Evolutionary conservation across 2,888 invertebrate genomes (phyloP).

Genomic region (Trilocha varians): DNA sequence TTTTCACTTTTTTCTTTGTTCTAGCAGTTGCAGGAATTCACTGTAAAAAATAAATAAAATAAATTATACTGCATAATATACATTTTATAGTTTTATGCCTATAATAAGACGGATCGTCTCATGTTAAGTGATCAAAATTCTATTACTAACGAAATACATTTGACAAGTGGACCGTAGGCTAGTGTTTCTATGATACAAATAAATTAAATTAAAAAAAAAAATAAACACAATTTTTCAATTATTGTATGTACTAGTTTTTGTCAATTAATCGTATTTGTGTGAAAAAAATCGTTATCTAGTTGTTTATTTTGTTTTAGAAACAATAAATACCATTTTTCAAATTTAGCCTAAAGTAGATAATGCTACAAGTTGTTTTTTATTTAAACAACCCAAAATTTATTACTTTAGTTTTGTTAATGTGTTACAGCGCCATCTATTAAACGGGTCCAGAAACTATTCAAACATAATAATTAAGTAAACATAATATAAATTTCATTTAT

Average conservation of each 20-base stretch:
- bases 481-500: too few species aligned
- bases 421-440: not conserved
- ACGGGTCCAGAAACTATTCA: not conserved
- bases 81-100: too few species aligned
- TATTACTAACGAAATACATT: too few species aligned
- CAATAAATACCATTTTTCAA: too few species aligned
- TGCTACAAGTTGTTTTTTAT: too few species aligned
- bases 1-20: not conserved
- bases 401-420: not conserved
- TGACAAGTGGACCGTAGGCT: too few species aligned
- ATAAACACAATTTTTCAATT: not conserved
- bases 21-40: not conserved
- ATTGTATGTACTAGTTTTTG: not conserved
- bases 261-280: too few species aligned
- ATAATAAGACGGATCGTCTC: too few species aligned
- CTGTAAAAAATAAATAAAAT: not conserved
- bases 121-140: too few species aligned
- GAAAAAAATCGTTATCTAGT: too few species aligned
- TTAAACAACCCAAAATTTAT: not conserved
- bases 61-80: not conserved
- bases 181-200: not conserved
- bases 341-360: too few species aligned
- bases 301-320: too few species aligned
- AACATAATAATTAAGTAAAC: not conserved
- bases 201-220: not conserved